Evolutionary conservation across 2,888 invertebrate genomes (phyloP).

Genomic region (Eristalis arbustorum): DNA sequence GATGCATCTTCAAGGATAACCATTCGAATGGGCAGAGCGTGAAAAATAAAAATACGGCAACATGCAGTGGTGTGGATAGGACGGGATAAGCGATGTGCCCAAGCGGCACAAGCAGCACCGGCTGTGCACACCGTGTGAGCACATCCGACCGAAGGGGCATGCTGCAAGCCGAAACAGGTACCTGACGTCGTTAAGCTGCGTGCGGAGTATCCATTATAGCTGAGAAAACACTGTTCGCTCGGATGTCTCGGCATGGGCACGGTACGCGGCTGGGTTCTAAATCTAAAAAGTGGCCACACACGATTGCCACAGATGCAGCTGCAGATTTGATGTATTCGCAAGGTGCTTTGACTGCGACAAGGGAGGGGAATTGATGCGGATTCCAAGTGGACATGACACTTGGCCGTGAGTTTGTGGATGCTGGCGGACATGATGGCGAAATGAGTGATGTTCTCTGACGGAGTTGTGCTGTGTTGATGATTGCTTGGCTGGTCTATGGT

Average conservation of each 20-base stretch:
- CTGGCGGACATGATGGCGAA: not conserved
- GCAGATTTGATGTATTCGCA: conserved; percentile 45
- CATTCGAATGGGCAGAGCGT: conserved; percentile 46
- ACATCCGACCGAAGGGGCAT: conserved; percentile 17
- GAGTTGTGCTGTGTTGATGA: not conserved
- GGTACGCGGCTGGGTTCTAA: conserved; percentile 3
- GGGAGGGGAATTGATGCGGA: conserved; percentile 31
- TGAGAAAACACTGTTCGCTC: conserved; percentile 37
- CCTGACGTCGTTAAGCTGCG: conserved; percentile 62
- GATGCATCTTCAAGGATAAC: conserved; percentile 46
- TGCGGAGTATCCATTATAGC: conserved; percentile 49
- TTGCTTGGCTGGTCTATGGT: not conserved
- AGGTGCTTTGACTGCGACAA: conserved; percentile 22
- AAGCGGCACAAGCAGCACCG: conserved; percentile 17
- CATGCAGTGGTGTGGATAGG: conserved; percentile 29
- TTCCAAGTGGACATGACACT: conserved; percentile 32
- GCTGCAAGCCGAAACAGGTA: conserved; percentile 57
- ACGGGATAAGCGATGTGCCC: conserved; percentile 20
- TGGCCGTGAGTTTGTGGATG: conserved; percentile 30
- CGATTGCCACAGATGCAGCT: conserved; percentile 31
- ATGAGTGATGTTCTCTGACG: not conserved
- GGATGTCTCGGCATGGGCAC: conserved; percentile 19
- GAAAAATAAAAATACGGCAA: conserved; percentile 45
- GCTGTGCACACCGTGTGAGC: conserved; percentile 41
- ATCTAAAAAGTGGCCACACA: conserved; percentile 23